phyloP scores from a whole-genome alignment of 2,797 vertebrate genomes.

The Coilia nasus region DNA sequence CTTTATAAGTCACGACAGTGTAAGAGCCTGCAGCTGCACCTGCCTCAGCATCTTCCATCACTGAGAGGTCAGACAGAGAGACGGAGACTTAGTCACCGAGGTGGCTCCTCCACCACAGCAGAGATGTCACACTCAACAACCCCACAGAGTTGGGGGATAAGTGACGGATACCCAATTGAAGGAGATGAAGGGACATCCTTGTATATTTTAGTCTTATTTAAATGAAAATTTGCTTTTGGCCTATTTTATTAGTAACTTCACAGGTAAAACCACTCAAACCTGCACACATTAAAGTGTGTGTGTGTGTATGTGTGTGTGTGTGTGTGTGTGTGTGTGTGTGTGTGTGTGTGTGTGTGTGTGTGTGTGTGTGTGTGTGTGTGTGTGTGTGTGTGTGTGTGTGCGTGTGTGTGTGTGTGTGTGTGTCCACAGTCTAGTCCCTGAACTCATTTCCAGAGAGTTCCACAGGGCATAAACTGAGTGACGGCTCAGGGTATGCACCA shows the following conservation, averaged over 20 bases:
- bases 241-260: too few species aligned
- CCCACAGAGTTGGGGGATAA: too few species aligned
- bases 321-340: neutral
- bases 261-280: too few species aligned
- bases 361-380: neutral
- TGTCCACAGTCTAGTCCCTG: neutral
- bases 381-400: neutral
- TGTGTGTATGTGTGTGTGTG: neutral
- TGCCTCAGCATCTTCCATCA: constrained; percentile 2
- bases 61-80: too few species aligned
- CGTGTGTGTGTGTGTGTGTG: neutral
- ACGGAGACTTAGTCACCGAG: too few species aligned
- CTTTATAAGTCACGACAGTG: neutral
- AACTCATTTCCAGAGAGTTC: constrained; percentile 14
- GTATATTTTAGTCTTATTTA: too few species aligned
- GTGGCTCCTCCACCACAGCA: too few species aligned
- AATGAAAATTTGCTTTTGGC: too few species aligned
- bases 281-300: neutral
- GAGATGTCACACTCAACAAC: too few species aligned
- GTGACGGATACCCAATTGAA: too few species aligned
- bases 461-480: constrained; percentile 33
- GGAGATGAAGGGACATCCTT: too few species aligned
- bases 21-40: neutral
- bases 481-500: constrained; percentile 38
- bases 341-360: constrained; percentile 4